A percentile compares a stretch with the other conserved stretches of the same genome.
Conservation (phyloP, 2,888 invertebrate genomes). For the Rhogogaster chlorosoma region DNA sequence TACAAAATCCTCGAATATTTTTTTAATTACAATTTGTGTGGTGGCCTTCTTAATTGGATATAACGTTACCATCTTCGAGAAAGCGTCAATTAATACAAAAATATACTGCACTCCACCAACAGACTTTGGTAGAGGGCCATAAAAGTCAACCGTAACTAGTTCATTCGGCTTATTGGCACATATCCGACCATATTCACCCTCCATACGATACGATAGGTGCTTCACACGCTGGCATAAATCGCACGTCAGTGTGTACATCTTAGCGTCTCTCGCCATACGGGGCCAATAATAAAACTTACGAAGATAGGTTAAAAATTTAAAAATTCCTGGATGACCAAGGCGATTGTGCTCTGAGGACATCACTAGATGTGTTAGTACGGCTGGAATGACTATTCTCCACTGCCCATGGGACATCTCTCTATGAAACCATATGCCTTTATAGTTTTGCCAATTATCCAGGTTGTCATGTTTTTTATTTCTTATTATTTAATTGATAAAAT, state of each 20-base stretch:
- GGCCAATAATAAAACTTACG: constrained; percentile 49
- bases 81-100: constrained; percentile 61
- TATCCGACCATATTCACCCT: background rate
- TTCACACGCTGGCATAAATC: constrained; percentile 58
- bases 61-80: constrained; percentile 59
- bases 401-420: background rate
- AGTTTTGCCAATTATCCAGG: background rate
- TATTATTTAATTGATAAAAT: background rate
- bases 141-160: constrained; percentile 1
- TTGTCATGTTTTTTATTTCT: background rate
- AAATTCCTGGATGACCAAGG: constrained; percentile 43
- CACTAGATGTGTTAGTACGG: background rate
- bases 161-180: background rate
- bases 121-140: constrained; percentile 10
- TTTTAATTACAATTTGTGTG: constrained; percentile 51
- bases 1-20: background rate
- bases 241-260: constrained; percentile 42
- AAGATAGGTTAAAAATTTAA: constrained; percentile 41
- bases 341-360: constrained; percentile 20
- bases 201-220: background rate
- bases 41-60: constrained; percentile 59
- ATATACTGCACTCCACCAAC: constrained; percentile 55
- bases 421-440: constrained; percentile 20
- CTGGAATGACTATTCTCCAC: background rate
- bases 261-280: constrained; percentile 37